Evolutionary conservation across 2,797 vertebrate genomes (phyloP), one percentile per base, ranked within the genome.

Genomic region (Sciurus vulgaris): DNA sequence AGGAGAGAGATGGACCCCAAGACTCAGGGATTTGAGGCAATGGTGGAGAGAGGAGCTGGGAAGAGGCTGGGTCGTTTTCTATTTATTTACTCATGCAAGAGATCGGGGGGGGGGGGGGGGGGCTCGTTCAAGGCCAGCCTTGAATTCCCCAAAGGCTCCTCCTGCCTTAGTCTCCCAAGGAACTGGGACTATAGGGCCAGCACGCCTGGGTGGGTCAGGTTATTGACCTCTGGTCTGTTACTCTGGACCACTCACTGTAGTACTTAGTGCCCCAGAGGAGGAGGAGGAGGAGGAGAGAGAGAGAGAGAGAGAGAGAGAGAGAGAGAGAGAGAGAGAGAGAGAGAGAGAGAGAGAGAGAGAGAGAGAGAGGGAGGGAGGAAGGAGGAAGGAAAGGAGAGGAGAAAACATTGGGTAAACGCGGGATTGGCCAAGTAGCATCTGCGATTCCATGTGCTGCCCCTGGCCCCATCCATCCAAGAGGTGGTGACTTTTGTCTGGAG

Each of bases 381-480:
- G 7, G 38, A 41, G 26, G 30, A 30, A 38, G 47, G 35, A 65
- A 49, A 20, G 1, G 0, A 61, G 65, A 35, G 20, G 56, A 78
- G 49, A 24, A 44, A 63, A 35, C 4, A 33, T 1, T 5, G 33
- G 28, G 41, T 13, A 24, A 38, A 9, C 0, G 0, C 3, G 35
- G 22, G 30, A 20, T 28, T 33, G 74, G 49, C 47, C 30, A 4
- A 13, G 18, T 0, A n/a, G 76, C 61, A 17, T 2, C 54, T 22
- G 28, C 11, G 1, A 10, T 22, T 26, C 38, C n/a, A 3, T 41
- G 15, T 2, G 15, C 17, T 24, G 28, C 67, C 72, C 72, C 51
- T 28, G 1, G 2, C 82, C 73, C 30, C 0, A 0, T 22, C 61
- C 5, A 0, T 67, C 33, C 54, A 56, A 56, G 17, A 22, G 20